Evolutionary conservation across 2,797 vertebrate genomes (phyloP), one percentile per base, ranked within the genome.

Genomic region (Sorex maritimensis): DNA sequence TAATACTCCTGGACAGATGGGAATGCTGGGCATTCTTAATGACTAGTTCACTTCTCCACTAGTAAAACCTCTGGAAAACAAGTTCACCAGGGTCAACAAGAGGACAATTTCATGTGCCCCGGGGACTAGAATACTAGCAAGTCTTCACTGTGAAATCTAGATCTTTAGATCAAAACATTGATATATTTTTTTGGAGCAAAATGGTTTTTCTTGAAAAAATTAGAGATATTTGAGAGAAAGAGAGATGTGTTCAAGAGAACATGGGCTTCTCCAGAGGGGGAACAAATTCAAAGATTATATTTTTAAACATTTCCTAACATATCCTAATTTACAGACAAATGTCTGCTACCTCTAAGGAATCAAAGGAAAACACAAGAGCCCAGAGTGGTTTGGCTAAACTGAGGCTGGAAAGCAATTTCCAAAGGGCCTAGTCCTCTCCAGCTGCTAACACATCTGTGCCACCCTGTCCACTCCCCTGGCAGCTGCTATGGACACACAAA

Each of bases 371-470:
- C 73, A 69, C n/a, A 26, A n/a, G 17, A 94, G 91, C 21, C 77
- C 91, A 88, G 75, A 94, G 88, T 49, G 49, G 14, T 80, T 88
- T 93, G 68, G 58, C 72, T 88, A 41, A 94, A 94, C 69, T 78
- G 46, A 63, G 87, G 46, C 83, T 86, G 90, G 90, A 89, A 85
- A 92, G 67, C 85, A 34, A 41, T 96, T 97, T 97, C 90, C 96
- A 87, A 95, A 84, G 0, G 93, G 81, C 81, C 79, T 84, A 95
- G 1, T 93, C 61, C 90, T 86, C 82, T 93, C 96, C 94, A 96
- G 95, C 93, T 97, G 91, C 94, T 93, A 55, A 46, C 90, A 90
- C 94, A 96, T 97, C 92, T 96, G 95, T 68, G 95, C 49, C 8
- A 13, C 28, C 72, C 41, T 92, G 69, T 86, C 79, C 58, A 81